Evolutionary conservation across 2,113 vertebrate species (phyloP).

Genomic region (Podarcis raffonei): DNA sequence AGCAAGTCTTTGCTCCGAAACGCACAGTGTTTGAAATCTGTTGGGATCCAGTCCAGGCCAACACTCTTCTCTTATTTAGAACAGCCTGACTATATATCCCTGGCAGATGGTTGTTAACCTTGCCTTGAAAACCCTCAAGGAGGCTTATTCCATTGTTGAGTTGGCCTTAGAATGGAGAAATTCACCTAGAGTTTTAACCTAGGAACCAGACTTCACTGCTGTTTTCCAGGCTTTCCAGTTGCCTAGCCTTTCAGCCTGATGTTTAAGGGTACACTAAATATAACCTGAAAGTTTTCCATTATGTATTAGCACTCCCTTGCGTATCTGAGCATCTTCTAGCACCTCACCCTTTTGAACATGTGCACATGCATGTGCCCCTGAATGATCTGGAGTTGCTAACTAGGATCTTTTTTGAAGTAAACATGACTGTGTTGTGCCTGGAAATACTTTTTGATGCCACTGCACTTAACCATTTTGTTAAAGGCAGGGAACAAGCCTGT

Average conservation of each 20-base stretch:
- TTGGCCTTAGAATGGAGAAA: background rate
- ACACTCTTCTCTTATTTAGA: background rate
- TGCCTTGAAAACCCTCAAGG: too few relatives aligned
- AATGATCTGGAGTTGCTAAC: background rate
- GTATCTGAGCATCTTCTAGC: background rate
- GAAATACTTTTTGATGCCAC: background rate
- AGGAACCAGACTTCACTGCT: background rate
- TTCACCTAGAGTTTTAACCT: background rate
- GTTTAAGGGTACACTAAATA: background rate
- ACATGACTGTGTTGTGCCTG: background rate
- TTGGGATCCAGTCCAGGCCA: background rate
- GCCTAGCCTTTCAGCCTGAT: background rate
- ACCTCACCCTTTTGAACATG: background rate
- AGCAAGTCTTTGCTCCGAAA: background rate
- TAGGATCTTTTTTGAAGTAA: background rate
- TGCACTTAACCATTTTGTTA: background rate
- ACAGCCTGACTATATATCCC: background rate
- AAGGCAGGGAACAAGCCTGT: background rate
- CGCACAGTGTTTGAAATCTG: background rate
- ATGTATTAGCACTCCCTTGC: background rate
- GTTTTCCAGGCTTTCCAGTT: background rate
- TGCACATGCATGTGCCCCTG: background rate
- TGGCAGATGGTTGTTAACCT: background rate
- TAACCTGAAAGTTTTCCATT: background rate
- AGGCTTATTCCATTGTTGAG: background rate